Evolutionary conservation across 2,888 invertebrate species (phyloP), one percentile per base, ranked within the genome.

Genomic region (Stictocephala bisonia): DNA sequence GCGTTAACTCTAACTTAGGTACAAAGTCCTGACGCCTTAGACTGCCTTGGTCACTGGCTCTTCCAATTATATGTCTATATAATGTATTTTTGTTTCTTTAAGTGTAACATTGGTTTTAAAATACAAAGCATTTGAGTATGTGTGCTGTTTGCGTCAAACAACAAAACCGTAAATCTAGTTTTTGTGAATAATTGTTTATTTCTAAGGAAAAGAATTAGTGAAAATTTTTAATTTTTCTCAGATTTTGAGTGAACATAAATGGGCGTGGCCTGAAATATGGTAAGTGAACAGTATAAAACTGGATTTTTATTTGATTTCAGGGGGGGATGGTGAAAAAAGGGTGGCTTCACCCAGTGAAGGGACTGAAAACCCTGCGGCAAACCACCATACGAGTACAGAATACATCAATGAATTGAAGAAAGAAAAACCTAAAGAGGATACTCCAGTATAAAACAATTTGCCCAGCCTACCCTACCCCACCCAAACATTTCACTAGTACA

Each of bases 381-480:
- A 85, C 77, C 85, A 85, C 77, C 87, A 88, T 80, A 85, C 85
- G 77, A 87, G 87, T 79, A 86, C 86, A 78, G 88, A 88, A 80
- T 88, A 87, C 84, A 86, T 88, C 80, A 88, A 88, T 81, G 84
- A 86, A 79, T 84, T 86, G 80, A 87, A 87, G 83, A 86, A 87
- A 79, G 83, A 83, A 79, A 87, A 87, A 80, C 86, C 86, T 81
- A 88, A 88, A 82, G 87, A 87, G 81, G 87, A 88, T 81, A 88
- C 88, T 66, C 87, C 87, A 64, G 88, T 88, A 79, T 88, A 88
- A 40, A 18, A 71, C 18, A 27, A 58, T 56, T 35, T 41, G 64
- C 31, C 24, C 51, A 69, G 50, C 69, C 35, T 53, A 58, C 60
- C 26, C 40, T 26, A 40, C 15, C 29, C 26, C 24, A 51, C 20